Percentiles rank a stretch among this genome's conserved stretches.
These are phyloP conservation scores for Xiphophorus hellerii DNA, from an alignment of 2,113 vertebrate genomes.

Conservation along the genomic window DNA sequence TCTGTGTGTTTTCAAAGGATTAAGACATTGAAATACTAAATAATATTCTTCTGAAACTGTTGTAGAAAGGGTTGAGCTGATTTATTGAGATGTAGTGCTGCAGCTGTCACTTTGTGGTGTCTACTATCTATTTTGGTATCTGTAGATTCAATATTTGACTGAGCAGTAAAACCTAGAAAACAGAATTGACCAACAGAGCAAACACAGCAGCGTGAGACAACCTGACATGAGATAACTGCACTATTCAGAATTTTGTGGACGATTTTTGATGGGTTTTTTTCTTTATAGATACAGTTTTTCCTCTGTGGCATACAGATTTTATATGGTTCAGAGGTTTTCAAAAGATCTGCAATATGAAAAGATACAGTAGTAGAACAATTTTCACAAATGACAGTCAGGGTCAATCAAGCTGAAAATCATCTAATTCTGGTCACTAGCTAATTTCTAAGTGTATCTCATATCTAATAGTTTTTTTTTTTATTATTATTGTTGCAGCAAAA, in stretches of 20 bases:
- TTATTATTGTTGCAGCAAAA: conserved; percentile 83
- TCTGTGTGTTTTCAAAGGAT: conserved; percentile 18
- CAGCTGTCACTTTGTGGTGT: neutral
- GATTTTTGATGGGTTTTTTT: neutral
- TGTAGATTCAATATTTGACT: conserved; percentile 8
- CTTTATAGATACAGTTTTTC: too few relatives aligned
- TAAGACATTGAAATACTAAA: conserved; percentile 10
- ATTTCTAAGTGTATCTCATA: too few relatives aligned
- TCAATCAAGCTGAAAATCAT: too few relatives aligned
- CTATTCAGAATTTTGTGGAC: neutral
- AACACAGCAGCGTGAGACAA: conserved; percentile 12
- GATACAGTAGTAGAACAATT: too few relatives aligned
- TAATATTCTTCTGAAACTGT: conserved; percentile 7
- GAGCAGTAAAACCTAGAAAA: conserved; percentile 21
- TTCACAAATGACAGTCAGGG: too few relatives aligned
- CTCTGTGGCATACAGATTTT: neutral
- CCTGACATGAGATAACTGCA: conserved; percentile 10
- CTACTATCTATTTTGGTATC: neutral
- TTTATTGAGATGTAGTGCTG: neutral
- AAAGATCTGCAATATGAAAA: too few relatives aligned
- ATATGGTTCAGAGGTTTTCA: too few relatives aligned
- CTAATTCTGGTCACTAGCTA: too few relatives aligned
- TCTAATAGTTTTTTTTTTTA: neutral
- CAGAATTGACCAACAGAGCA: conserved; percentile 22
- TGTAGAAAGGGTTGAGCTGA: conserved; percentile 3